Evolutionary conservation across 2,113 vertebrate species (phyloP), one percentile per base, ranked within the genome.

Genomic region (Aptenodytes forsteri): DNA sequence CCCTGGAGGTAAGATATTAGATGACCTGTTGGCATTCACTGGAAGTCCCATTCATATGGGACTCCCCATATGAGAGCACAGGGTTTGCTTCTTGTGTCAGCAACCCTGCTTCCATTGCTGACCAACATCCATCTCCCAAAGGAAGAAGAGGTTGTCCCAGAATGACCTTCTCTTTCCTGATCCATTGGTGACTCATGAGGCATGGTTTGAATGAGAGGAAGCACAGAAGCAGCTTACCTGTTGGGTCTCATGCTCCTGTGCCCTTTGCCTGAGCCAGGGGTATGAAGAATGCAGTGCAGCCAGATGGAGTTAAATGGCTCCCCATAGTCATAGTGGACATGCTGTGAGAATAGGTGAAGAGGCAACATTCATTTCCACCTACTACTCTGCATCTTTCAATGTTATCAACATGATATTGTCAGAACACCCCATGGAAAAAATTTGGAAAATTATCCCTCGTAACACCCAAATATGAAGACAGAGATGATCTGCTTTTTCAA

Each of bases 241-340:
- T 73, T 98, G 93, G 52, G 94, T 97, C 66, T 97, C 96, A 27
- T 93, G 89, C 14, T 96, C 67, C 15, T 90, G 54, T 72, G 80
- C 36, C 42, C 82, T 86, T 82, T 94, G 91, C 59, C 83, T 94
- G 56, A 95, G 67, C 94, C 93, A 97, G 6, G 58, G 92, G 15
- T 94, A 94, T 32, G 94, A 79, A 42, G 91, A 61, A 62, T 20
- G 15, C 38, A 76, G 46, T 11, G 67, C 38, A 96, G 36, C 87
- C 93, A 97, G 50, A 96, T 42, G 47, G 86, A 92, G 38, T 96
- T 93, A 83, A 97, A 87, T 49, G 94, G 92, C 77, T 98, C 91
- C 30, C 96, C 91, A 50, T 89, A 95, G 29, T 95, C 96, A 83
- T 58, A 81, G 59, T 86, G 93, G 38, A 96, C 96, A 77, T 89